Conservation (phyloP, 2,797 vertebrate species). For the Liasis olivaceus region DNA sequence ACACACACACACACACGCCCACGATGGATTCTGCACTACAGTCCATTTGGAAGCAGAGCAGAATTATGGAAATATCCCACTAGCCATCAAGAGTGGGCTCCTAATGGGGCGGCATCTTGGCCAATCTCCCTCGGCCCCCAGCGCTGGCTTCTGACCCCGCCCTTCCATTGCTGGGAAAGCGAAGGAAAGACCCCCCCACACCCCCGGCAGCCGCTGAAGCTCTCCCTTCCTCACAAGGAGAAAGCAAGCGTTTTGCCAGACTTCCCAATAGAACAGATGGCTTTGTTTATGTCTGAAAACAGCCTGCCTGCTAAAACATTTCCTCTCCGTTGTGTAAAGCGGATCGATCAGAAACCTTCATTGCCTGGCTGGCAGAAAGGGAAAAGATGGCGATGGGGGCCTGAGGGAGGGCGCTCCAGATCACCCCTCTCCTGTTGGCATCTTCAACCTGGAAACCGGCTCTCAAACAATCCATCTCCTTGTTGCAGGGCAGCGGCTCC, state of each 20-base stretch:
- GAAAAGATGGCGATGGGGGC: background rate
- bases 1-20: too few species aligned
- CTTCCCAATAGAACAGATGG: conserved; percentile 49
- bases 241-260: background rate
- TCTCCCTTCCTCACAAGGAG: conserved; percentile 36
- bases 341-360: conserved; percentile 41
- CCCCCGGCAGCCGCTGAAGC: background rate
- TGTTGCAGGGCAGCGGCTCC: background rate
- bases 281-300: conserved; percentile 43
- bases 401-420: background rate
- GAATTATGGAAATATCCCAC: background rate
- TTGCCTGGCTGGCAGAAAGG: conserved; percentile 19
- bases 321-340: conserved; percentile 1
- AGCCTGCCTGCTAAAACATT: conserved; percentile 33
- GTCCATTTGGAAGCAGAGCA: background rate
- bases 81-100: background rate
- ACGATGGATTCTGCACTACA: background rate
- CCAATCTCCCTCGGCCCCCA: background rate
- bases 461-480: background rate
- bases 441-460: background rate
- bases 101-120: rapidly evolving
- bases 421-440: background rate
- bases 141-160: background rate
- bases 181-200: background rate
- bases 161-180: conserved; percentile 2